Conservation (phyloP, 2,113 vertebrate species). For the Chaetodon auriga region DNA sequence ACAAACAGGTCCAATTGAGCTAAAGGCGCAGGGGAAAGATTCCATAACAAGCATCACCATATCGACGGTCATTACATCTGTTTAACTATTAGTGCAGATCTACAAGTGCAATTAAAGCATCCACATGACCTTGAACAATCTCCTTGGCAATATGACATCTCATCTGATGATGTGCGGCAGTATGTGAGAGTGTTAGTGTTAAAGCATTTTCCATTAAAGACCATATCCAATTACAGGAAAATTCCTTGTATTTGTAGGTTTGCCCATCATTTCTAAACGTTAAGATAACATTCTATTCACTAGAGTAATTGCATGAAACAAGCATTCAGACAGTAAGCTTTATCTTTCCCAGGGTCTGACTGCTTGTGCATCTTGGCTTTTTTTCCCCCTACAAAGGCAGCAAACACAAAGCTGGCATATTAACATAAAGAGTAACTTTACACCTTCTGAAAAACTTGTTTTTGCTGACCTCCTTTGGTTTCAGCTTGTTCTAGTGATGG, state of each 20-base stretch:
- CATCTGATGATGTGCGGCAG: not conserved
- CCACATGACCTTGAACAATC: conserved; percentile 66
- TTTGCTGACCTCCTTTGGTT: not conserved
- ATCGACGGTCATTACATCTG: conserved; percentile 78
- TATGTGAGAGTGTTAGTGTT: not conserved
- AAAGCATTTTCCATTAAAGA: conserved; percentile 8
- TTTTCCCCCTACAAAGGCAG: not conserved
- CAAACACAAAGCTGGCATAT: not conserved
- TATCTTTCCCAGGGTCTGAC: not conserved
- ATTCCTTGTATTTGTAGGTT: not conserved
- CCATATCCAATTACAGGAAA: not conserved
- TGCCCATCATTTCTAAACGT: not conserved
- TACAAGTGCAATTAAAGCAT: conserved; percentile 69
- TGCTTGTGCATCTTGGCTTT: not conserved
- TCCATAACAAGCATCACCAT: conserved; percentile 68
- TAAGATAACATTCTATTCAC: not conserved
- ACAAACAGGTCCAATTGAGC: conserved; percentile 78
- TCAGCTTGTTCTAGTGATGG: not conserved
- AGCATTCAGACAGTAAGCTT: not conserved
- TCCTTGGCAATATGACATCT: conserved; percentile 42
- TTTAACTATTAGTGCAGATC: conserved; percentile 72
- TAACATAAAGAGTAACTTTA: not conserved
- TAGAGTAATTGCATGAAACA: not conserved
- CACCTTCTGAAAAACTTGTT: not conserved
- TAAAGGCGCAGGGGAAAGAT: conserved; percentile 50